A percentile compares a stretch with the other conserved stretches of the same genome.
Conservation (phyloP, 2,888 invertebrate genomes). For the Microlaimidae sp. region DNA sequence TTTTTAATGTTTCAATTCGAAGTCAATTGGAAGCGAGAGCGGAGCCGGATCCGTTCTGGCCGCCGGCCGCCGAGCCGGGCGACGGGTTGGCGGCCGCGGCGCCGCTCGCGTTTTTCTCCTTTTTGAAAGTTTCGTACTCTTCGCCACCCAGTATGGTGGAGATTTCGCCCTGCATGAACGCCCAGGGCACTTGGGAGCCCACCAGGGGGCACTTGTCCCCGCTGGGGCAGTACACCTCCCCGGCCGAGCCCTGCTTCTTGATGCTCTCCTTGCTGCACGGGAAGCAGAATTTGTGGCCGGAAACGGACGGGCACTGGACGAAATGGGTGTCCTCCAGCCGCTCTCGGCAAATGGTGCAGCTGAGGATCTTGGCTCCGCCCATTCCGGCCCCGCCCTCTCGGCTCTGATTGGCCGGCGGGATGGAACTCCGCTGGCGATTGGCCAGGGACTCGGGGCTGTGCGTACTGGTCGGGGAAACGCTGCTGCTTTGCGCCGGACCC, state of each 20-base stretch:
- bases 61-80: constrained; percentile 20
- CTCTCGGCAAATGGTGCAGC: constrained; percentile 94
- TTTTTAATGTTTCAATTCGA: no score
- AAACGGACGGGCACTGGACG: constrained; percentile 95
- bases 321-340: constrained; percentile 98
- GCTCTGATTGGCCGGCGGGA: no score
- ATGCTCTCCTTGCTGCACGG: constrained; percentile 96
- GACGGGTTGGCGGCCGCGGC: no score
- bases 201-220: constrained; percentile 90
- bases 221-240: constrained; percentile 90
- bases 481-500: not conserved
- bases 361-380: constrained; percentile 42
- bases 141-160: constrained; percentile 75
- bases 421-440: constrained; percentile 8
- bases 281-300: constrained; percentile 98
- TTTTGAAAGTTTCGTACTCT: constrained; percentile 5
- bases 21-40: no score
- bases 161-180: constrained; percentile 98
- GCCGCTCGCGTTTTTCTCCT: not conserved
- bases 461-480: constrained; percentile 32
- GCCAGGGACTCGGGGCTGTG: constrained; percentile 20
- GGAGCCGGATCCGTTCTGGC: no score
- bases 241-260: constrained; percentile 77
- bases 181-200: constrained; percentile 94
- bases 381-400: constrained; percentile 46